Evolutionary conservation across 1,140 invertebrate species (phyloP).

Genomic region (Nephila pilipes): DNA sequence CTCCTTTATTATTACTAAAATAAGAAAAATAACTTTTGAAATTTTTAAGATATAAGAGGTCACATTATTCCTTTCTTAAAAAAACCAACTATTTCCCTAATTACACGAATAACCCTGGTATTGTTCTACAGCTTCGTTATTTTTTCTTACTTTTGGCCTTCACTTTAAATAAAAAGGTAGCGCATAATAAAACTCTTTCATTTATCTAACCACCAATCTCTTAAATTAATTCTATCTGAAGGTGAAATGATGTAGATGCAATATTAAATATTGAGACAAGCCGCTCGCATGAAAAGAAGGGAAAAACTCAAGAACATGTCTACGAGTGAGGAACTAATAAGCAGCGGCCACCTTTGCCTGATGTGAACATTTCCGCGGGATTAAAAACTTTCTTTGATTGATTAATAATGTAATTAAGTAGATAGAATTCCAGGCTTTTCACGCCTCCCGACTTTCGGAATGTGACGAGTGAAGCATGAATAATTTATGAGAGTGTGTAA

Average conservation of each 20-base stretch:
- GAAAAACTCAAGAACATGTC: not conserved
- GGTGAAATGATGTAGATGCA: not conserved
- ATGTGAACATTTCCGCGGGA: constrained; percentile 2
- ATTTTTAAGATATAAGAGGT: no score
- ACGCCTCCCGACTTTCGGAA: not conserved
- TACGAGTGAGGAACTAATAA: not conserved
- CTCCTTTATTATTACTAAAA: no score
- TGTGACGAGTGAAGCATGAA: constrained; percentile 26
- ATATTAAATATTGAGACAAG: constrained; percentile 28
- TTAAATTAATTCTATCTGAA: not conserved
- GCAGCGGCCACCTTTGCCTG: not conserved
- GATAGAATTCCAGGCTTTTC: not conserved
- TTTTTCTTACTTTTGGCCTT: no score
- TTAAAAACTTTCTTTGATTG: constrained; percentile 47
- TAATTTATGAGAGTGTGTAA: constrained; percentile 28
- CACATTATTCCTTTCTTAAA: no score
- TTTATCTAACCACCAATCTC: not conserved
- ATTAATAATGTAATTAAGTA: constrained; percentile 59
- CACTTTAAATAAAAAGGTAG: no score
- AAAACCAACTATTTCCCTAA: no score
- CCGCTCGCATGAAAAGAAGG: not conserved
- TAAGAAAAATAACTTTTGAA: no score
- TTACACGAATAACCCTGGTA: no score
- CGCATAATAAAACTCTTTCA: no score
- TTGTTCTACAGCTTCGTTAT: no score